These are phyloP conservation scores for Pollenia labialis DNA, from an alignment of 2,888 invertebrate genomes.

Conservation along the genomic window DNA sequence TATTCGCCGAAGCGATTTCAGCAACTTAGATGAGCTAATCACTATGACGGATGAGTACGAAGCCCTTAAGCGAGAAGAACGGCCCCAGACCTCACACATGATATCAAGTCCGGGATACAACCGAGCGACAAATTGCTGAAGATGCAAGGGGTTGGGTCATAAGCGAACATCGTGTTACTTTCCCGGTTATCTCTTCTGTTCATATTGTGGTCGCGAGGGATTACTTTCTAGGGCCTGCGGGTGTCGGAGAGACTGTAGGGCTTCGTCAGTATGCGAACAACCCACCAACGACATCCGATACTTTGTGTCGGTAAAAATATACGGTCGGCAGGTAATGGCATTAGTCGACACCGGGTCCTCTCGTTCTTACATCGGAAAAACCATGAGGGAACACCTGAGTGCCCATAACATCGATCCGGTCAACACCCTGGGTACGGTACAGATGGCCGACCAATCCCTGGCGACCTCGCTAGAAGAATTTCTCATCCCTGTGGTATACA, in stretches of 20 bases:
- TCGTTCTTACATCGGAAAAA: too few relatives aligned
- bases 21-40: not conserved
- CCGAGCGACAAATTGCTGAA: not conserved
- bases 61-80: not conserved
- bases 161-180: not conserved
- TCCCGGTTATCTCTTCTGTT: not conserved
- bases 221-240: too few relatives aligned
- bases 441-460: conserved; percentile 24
- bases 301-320: too few relatives aligned
- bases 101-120: not conserved
- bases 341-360: too few relatives aligned
- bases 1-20: not conserved
- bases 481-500: not conserved
- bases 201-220: too few relatives aligned
- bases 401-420: not conserved
- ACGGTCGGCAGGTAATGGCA: too few relatives aligned
- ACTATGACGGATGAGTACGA: conserved; percentile 7
- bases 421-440: not conserved
- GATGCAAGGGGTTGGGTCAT: not conserved
- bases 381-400: too few relatives aligned
- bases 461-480: not conserved
- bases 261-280: too few relatives aligned
- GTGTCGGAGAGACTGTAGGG: too few relatives aligned
- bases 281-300: too few relatives aligned
- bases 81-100: not conserved